Evolutionary conservation across 2,797 vertebrate genomes (phyloP).

Genomic region (Pipistrellus pipistrellus): DNA sequence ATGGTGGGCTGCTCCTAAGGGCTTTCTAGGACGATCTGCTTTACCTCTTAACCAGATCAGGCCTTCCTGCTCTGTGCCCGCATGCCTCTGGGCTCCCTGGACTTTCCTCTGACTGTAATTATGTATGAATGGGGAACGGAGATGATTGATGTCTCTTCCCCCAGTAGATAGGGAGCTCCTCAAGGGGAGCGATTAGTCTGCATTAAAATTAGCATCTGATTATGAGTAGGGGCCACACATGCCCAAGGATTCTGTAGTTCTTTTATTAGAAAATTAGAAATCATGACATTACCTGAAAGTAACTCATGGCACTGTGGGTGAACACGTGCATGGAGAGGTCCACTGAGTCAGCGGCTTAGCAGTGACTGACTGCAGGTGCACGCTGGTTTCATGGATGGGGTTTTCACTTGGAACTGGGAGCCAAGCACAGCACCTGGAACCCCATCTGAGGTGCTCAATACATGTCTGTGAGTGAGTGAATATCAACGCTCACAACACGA

Average conservation of each 20-base stretch:
- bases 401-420: not conserved
- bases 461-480: not conserved
- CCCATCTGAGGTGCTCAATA: rapidly evolving
- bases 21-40: not conserved
- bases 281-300: not conserved
- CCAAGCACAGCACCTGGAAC: not conserved
- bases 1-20: not conserved
- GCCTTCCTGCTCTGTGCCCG: not conserved
- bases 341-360: rapidly evolving
- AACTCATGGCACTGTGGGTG: rapidly evolving
- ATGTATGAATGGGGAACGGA: not conserved
- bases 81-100: not conserved
- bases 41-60: not conserved
- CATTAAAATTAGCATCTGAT: too few species aligned
- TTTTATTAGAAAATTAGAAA: not conserved
- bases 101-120: not conserved
- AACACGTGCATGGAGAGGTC: rapidly evolving
- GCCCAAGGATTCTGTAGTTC: not conserved
- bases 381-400: rapidly evolving
- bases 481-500: rapidly evolving
- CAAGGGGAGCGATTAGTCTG: not conserved
- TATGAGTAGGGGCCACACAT: not conserved
- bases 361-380: rapidly evolving
- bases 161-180: not conserved
- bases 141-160: too few species aligned